These are phyloP conservation scores for Rotaria sp. DNA, from an alignment of 2,888 invertebrate genomes.

Conservation along the genomic window DNA sequence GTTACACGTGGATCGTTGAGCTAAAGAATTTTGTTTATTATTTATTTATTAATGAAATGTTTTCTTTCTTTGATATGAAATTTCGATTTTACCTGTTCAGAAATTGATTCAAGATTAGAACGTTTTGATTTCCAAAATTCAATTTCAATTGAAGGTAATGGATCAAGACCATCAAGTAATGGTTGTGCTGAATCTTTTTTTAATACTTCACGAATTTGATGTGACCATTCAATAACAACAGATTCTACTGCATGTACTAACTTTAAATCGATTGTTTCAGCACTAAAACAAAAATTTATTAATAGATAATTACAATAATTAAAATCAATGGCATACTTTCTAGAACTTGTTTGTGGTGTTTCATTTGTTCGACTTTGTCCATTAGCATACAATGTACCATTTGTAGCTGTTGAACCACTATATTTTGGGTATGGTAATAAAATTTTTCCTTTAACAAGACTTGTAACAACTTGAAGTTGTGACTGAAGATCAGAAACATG, in stretches of 20 bases:
- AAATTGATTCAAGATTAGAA: constrained; percentile 78
- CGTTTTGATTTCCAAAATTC: constrained; percentile 76
- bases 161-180: constrained; percentile 72
- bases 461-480: constrained; percentile 84
- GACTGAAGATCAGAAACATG: constrained; percentile 85
- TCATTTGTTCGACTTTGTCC: not conserved
- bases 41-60: not conserved
- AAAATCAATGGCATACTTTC: not conserved
- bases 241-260: constrained; percentile 88
- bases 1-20: constrained; percentile 62
- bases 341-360: not conserved
- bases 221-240: constrained; percentile 87
- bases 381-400: constrained; percentile 25
- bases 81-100: constrained; percentile 71
- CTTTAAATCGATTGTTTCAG: constrained; percentile 65
- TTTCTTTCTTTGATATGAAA: not conserved
- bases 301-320: not conserved
- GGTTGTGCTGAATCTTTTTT: constrained; percentile 77
- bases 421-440: constrained; percentile 70
- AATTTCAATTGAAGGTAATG: constrained; percentile 70
- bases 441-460: constrained; percentile 81
- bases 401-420: constrained; percentile 16
- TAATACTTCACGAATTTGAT: constrained; percentile 80
- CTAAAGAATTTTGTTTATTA: constrained; percentile 43
- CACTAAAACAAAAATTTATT: constrained; percentile 35